Percentiles rank a stretch among this genome's conserved stretches.
These are phyloP conservation scores for Rhodeus uyekii DNA, from an alignment of 2,797 vertebrate genomes.

Conservation along the genomic window DNA sequence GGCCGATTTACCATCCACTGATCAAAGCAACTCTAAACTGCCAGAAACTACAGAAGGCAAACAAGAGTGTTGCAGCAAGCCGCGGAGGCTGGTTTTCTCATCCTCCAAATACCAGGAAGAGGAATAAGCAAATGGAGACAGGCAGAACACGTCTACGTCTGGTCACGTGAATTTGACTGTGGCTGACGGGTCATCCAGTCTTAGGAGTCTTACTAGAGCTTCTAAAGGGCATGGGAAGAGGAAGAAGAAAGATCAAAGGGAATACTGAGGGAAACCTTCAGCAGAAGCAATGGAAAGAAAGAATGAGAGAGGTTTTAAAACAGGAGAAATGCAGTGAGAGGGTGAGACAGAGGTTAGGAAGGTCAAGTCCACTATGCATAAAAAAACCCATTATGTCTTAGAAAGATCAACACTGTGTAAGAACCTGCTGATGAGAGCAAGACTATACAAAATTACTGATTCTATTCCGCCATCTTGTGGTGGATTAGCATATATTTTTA, in stretches of 20 bases:
- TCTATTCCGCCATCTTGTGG: slow-evolving; percentile 32
- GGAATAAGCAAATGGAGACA: slow-evolving; percentile 13
- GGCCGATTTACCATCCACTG: slow-evolving; percentile 64
- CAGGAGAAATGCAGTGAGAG: background rate
- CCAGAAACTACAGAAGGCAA: slow-evolving; percentile 66
- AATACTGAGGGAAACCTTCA: slow-evolving; percentile 59
- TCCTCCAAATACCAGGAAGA: background rate
- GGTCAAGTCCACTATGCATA: background rate
- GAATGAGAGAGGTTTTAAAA: slow-evolving; percentile 1
- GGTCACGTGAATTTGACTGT: slow-evolving; percentile 52
- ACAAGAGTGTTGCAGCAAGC: slow-evolving; percentile 56
- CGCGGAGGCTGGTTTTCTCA: slow-evolving; percentile 50
- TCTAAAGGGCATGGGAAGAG: slow-evolving; percentile 50
- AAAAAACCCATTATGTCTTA: background rate
- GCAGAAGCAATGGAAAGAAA: slow-evolving; percentile 47
- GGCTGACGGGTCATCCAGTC: slow-evolving; percentile 51
- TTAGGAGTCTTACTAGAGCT: slow-evolving; percentile 65
- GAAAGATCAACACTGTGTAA: background rate
- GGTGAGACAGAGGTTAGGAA: background rate
- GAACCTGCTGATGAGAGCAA: background rate
- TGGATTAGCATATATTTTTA: background rate
- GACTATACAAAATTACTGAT: background rate
- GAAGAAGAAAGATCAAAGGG: slow-evolving; percentile 64
- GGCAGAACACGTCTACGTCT: slow-evolving; percentile 29
- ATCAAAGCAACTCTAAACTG: slow-evolving; percentile 74